Evolutionary conservation across 35 echinoderm and acorn worm species (phyloP).

Genomic region (Stichopus chloronotus): DNA sequence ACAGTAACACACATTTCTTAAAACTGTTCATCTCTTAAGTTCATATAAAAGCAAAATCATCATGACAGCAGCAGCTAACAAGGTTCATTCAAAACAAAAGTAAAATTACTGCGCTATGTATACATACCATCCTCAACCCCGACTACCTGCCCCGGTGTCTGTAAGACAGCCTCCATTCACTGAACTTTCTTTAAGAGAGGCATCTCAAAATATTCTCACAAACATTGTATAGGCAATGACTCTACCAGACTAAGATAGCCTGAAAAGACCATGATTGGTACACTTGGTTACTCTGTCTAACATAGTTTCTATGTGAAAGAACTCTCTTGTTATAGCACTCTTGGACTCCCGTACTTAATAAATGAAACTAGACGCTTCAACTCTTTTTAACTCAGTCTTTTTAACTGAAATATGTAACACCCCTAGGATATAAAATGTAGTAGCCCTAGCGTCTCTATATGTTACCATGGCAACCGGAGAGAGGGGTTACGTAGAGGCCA

Average conservation of each 20-base stretch:
- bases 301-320: neutral
- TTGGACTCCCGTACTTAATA: slow-evolving; percentile 6
- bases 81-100: neutral
- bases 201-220: slow-evolving; percentile 22
- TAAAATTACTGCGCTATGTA: neutral
- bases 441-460: neutral
- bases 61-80: neutral
- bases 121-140: neutral
- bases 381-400: too few relatives aligned
- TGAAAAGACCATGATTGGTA: neutral
- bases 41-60: neutral
- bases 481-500: neutral
- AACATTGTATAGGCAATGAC: slow-evolving; percentile 11
- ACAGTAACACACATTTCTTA: neutral
- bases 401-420: slow-evolving; percentile 4
- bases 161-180: slow-evolving; percentile 5
- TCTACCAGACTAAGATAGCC: neutral
- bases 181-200: neutral
- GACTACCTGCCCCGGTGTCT: neutral
- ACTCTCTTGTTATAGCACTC: neutral
- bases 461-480: slow-evolving; percentile 1
- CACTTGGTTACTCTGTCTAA: neutral
- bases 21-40: neutral
- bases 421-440: slow-evolving; percentile 17
- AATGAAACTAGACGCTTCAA: neutral